Evolutionary conservation across 2,113 vertebrate genomes (phyloP), one percentile per base, ranked within the genome.

Genomic region (Symphodus melops): DNA sequence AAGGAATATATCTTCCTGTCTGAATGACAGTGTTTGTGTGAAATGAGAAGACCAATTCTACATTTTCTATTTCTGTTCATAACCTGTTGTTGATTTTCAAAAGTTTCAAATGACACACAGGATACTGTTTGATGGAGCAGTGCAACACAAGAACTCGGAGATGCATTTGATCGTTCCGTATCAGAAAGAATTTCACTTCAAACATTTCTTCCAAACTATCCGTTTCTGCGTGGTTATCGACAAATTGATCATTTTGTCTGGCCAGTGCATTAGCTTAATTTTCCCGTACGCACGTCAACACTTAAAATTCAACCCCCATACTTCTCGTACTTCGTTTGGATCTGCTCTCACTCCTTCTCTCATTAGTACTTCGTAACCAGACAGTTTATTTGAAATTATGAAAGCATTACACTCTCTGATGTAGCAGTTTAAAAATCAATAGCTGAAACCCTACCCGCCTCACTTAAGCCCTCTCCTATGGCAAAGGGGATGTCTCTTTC

Each of bases 311-410:
- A 72, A 46, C 75, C 83, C 46, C 66, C 81, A 58, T 84, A 56
- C 10, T 62, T 72, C 70, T 72, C 68, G 80, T 72, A 85, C 72
- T 91, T 86, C 54, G 73, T 75, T 83, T 72, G 51, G 46, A 54
- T 63, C 61, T 20, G 72, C 84, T 90, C 89, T 75, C 86, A 89
- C 91, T 86, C 75, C 84, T 91, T 86, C 82, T 90, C 90, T 93
- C 92, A 94, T 95, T 93, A 94, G 90, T 91, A 93, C 92, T 93
- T 93, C 79, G 89, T 91, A 92, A 94, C 89, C 88, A 89, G 94
- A 93, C 93, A 93, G 93, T 94, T 95, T 94, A 94, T 94, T 94
- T 93, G 91, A 93, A 95, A 94, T 95, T 94, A 95, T 95, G 92
- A 94, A 94, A 94, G 93, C 94, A 94, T 94, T 95, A 95, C 91